Percentiles rank a stretch among this genome's conserved stretches.
Evolutionary conservation across 2,113 vertebrate species (phyloP).

Genomic region (Rhineura floridana): DNA sequence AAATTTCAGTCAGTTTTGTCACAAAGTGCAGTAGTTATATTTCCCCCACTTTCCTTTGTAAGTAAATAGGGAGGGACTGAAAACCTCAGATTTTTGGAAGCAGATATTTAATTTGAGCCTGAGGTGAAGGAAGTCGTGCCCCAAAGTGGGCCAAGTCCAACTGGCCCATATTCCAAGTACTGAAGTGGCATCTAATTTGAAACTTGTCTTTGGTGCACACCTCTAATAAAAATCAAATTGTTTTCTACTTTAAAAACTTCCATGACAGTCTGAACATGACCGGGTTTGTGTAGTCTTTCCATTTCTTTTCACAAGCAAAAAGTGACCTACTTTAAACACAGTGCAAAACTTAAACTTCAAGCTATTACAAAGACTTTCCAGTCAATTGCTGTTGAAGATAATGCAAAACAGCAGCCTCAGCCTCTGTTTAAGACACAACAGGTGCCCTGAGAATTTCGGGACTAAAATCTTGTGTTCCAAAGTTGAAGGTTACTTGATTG

Average conservation of each 20-base stretch:
- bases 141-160: neutral
- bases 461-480: neutral
- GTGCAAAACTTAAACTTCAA: neutral
- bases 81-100: too few relatives aligned
- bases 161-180: neutral
- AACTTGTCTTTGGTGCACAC: neutral
- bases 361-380: slow-evolving; percentile 23
- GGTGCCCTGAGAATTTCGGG: slow-evolving; percentile 26
- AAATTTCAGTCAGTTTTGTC: too few relatives aligned
- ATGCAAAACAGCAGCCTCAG: slow-evolving; percentile 40
- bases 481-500: slow-evolving; percentile 39
- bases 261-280: neutral
- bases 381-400: slow-evolving; percentile 13
- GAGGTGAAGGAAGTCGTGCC: too few relatives aligned
- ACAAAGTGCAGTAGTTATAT: too few relatives aligned
- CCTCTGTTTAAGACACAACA: slow-evolving; percentile 32
- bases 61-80: too few relatives aligned
- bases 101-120: too few relatives aligned
- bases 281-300: neutral
- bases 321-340: accelerated
- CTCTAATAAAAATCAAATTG: neutral
- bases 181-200: neutral
- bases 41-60: too few relatives aligned
- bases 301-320: neutral
- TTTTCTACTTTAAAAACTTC: neutral